Evolutionary conservation across 2,797 vertebrate species (phyloP), one percentile per base, ranked within the genome.

Genomic region (Galago senegalensis): DNA sequence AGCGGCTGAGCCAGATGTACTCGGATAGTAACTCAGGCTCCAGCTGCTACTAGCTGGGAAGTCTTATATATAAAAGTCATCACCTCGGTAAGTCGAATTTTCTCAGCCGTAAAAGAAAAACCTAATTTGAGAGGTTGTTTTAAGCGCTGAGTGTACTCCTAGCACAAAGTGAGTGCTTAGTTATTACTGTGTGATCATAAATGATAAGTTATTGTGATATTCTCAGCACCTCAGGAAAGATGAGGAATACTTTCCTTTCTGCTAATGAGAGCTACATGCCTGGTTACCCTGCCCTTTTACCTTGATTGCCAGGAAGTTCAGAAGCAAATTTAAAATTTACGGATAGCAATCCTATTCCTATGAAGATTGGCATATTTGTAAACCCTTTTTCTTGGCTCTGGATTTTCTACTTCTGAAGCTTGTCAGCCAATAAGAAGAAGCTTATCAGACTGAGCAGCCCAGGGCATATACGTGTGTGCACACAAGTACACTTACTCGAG

Each of bases 381-480:
- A 92, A 88, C 17, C 29, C 37, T 27, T 80, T 96, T 77, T 21
- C 75, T 75, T 58, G 14, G 79, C 25, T 91, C 56, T 87, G 91
- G 70, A 61, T 93, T 87, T 96, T 87, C 49, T 96, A 49, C 40
- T 81, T 61, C 67, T 60, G 29, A 92, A 89, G 76, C 18, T 73
- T 81, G 23, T 91, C 69, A 56, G 53, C n/a, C 80, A 93, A 14
- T 29, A 69, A 88, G 75, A 79, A 94, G 53, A 21, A 67, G 73
- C 46, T 91, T 81, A 65, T 89, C 58, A 43, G 67, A 17, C 31
- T 70, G 69, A 56, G 3, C 82, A 95, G 91, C 73, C 76, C 29
- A 34, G 76, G 73, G 40, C 73, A 14, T 14, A 7, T 46, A 21
- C 7, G 23, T 46, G 40, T 58, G 37, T 9, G 16, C 29, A 3